A percentile compares a stretch with the other conserved stretches of the same genome.
phyloP scores from a whole-genome alignment of 2,113 vertebrate species.

The Salminus brasiliensis region DNA sequence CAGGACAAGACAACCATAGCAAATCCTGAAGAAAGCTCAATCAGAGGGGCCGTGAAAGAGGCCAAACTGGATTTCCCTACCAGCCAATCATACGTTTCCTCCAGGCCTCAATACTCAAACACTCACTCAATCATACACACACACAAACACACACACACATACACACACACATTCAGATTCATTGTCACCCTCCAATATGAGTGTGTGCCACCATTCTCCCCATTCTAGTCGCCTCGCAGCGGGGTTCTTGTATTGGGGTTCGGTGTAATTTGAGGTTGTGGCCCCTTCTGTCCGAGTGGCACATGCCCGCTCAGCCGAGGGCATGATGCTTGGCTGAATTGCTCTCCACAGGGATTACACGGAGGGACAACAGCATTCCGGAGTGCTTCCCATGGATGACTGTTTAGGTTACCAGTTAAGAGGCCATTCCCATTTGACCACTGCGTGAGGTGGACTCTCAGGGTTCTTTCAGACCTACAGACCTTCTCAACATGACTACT shows the following conservation, averaged over 20 bases:
- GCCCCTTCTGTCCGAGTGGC: slow-evolving; percentile 55
- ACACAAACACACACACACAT: slow-evolving; percentile 43
- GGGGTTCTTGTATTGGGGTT: slow-evolving; percentile 55
- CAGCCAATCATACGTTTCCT: slow-evolving; percentile 55
- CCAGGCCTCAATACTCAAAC: slow-evolving; percentile 39
- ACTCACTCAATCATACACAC: slow-evolving; percentile 38
- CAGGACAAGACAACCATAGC: slow-evolving; percentile 63
- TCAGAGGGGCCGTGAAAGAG: slow-evolving; percentile 60
- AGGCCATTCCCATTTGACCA: slow-evolving; percentile 5
- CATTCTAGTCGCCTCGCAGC: slow-evolving; percentile 41
- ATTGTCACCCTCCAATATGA: slow-evolving; percentile 44
- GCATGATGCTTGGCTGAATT: slow-evolving; percentile 49
- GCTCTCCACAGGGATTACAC: slow-evolving; percentile 35
- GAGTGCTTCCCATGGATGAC: slow-evolving; percentile 22
- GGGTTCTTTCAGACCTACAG: too few species aligned
- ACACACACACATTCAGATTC: slow-evolving; percentile 40
- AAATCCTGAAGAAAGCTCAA: slow-evolving; percentile 67
- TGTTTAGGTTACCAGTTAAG: slow-evolving; percentile 21
- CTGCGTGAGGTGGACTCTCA: not conserved
- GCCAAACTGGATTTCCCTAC: slow-evolving; percentile 60
- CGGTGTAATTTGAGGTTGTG: slow-evolving; percentile 59
- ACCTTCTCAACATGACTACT: too few species aligned
- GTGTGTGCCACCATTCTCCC: slow-evolving; percentile 54
- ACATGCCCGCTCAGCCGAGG: slow-evolving; percentile 58
- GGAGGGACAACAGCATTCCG: slow-evolving; percentile 18